A percentile compares a stretch with the other conserved stretches of the same genome.
Evolutionary conservation across 2,888 invertebrate species (phyloP).

Genomic region (Uropetala carovei): DNA sequence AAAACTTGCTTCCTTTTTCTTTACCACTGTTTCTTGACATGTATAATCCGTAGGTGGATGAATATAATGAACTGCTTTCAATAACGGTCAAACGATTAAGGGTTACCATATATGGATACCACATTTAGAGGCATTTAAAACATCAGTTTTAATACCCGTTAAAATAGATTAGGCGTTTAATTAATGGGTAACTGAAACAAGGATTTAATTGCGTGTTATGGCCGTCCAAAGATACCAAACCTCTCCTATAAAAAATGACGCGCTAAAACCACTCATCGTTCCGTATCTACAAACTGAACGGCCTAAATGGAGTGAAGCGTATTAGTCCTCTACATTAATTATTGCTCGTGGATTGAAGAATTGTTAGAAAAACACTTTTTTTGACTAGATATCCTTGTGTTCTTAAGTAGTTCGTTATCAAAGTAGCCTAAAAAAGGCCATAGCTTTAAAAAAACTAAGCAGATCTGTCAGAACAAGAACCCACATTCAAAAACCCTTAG

Average conservation of each 20-base stretch:
- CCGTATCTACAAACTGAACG: background rate
- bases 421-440: background rate
- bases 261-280: background rate
- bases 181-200: background rate
- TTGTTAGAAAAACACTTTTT: background rate
- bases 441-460: background rate
- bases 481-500: background rate
- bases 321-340: background rate
- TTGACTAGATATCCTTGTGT: background rate
- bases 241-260: background rate
- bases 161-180: too few species aligned
- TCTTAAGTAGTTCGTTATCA: background rate
- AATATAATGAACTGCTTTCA: too few species aligned
- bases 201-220: background rate
- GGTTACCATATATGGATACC: too few species aligned
- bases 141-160: too few species aligned
- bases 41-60: too few species aligned
- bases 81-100: too few species aligned
- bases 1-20: too few species aligned
- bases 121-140: too few species aligned
- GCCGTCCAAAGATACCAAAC: background rate
- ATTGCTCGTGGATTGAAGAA: background rate
- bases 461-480: background rate
- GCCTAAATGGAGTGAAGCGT: background rate
- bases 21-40: too few species aligned